Percentiles rank a stretch among this genome's conserved stretches.
Evolutionary conservation across 2,113 vertebrate genomes (phyloP).

Genomic region (Siniperca knerii): DNA sequence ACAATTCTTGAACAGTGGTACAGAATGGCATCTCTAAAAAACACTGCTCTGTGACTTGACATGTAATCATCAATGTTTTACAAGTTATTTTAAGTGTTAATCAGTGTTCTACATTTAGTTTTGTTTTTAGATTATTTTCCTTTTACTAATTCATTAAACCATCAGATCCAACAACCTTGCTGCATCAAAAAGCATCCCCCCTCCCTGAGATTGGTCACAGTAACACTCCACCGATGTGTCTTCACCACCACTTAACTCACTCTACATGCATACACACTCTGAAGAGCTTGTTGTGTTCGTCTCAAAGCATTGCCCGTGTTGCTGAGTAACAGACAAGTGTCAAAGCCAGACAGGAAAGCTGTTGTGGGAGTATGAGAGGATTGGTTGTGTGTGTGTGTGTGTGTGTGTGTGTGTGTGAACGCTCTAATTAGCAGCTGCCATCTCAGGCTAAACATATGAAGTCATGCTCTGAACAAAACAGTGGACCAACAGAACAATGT

Average conservation of each 20-base stretch:
- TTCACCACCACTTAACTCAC: slow-evolving; percentile 41
- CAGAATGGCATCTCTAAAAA: background rate
- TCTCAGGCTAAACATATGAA: slow-evolving; percentile 36
- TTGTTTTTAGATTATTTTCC: background rate
- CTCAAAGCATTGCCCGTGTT: slow-evolving; percentile 49
- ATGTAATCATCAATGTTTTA: background rate
- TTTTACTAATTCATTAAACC: slow-evolving; percentile 7
- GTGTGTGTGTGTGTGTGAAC: background rate
- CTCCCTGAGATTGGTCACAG: slow-evolving; percentile 25
- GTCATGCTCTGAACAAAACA: slow-evolving; percentile 28
- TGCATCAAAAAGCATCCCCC: slow-evolving; percentile 8
- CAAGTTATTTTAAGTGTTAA: background rate
- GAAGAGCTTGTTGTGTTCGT: slow-evolving; percentile 43
- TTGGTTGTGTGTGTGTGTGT: background rate
- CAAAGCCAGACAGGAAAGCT: slow-evolving; percentile 55
- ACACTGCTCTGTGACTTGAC: background rate
- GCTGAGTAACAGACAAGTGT: slow-evolving; percentile 70
- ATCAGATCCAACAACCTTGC: background rate
- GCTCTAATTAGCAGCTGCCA: slow-evolving; percentile 65
- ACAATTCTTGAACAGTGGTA: background rate
- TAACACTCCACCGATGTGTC: slow-evolving; percentile 1
- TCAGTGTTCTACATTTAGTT: background rate
- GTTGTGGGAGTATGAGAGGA: slow-evolving; percentile 44
- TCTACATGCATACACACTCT: slow-evolving; percentile 26
- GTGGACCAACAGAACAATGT: background rate